Conservation (phyloP, 2,113 vertebrate genomes). For the Gallinago jamesoni region DNA sequence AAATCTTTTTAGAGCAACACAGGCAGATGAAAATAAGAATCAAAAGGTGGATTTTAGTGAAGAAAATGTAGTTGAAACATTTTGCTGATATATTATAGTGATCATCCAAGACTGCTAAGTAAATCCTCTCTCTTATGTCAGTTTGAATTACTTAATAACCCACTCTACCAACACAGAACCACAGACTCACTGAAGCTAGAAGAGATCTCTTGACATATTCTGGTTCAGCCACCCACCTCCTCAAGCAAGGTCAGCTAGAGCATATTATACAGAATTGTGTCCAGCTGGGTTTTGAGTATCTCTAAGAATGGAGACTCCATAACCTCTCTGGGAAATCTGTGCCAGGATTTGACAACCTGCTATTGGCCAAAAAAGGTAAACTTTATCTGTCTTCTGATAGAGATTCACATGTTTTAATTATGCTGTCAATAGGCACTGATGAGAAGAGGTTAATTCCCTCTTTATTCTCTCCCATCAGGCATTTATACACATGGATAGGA, state of each 20-base stretch:
- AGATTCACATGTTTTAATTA: neutral
- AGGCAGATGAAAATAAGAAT: neutral
- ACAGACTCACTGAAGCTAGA: neutral
- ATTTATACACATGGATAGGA: neutral
- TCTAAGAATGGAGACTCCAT: neutral
- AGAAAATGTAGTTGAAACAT: neutral
- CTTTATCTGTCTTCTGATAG: neutral
- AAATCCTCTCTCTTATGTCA: neutral
- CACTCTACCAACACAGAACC: neutral
- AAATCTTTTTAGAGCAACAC: neutral
- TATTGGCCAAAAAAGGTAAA: neutral
- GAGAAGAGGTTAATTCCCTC: neutral
- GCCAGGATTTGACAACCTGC: neutral
- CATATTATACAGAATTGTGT: neutral
- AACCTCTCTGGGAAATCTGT: neutral
- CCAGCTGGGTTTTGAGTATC: neutral
- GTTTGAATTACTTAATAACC: neutral
- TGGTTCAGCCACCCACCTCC: accelerated
- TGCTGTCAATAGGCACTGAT: neutral
- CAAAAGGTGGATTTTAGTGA: neutral
- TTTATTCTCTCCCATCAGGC: neutral
- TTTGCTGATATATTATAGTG: neutral
- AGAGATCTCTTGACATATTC: neutral
- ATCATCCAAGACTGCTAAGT: neutral
- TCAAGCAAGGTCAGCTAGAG: neutral